These are phyloP conservation scores for Sebastes fasciatus DNA, from an alignment of 2,113 vertebrate species.

Conservation along the genomic window DNA sequence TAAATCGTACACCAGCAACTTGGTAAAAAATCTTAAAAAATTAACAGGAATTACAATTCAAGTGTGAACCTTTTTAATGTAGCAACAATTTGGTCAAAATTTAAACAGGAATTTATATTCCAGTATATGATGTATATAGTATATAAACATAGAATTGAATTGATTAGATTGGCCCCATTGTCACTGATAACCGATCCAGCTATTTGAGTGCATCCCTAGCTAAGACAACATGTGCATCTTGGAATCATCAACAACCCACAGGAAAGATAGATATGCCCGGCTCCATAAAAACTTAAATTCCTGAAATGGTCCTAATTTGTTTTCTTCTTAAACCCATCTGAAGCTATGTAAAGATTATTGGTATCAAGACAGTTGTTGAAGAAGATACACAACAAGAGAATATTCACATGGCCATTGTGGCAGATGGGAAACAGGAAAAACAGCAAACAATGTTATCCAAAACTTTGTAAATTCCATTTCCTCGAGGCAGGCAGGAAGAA, in stretches of 20 bases:
- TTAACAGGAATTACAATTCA: no score
- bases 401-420: background rate
- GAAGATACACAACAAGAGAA: conserved; percentile 6
- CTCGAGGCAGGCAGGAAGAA: background rate
- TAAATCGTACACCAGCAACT: no score
- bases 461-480: conserved; percentile 33
- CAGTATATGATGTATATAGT: no score
- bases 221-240: conserved; percentile 23
- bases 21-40: no score
- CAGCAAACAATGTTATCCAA: conserved; percentile 66
- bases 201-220: no score
- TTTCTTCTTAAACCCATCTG: conserved; percentile 1
- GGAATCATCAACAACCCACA: conserved; percentile 25
- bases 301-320: background rate
- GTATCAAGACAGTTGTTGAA: background rate
- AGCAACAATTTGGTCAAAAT: no score
- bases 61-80: no score
- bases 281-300: conserved; percentile 28
- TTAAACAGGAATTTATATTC: no score
- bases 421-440: conserved; percentile 27
- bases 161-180: no score
- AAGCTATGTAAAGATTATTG: conserved; percentile 9
- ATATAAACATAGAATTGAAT: no score
- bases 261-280: conserved; percentile 1
- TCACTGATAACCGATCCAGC: no score